phyloP scores from a whole-genome alignment of 2,888 invertebrate species.

The Miltochrista miniata region DNA sequence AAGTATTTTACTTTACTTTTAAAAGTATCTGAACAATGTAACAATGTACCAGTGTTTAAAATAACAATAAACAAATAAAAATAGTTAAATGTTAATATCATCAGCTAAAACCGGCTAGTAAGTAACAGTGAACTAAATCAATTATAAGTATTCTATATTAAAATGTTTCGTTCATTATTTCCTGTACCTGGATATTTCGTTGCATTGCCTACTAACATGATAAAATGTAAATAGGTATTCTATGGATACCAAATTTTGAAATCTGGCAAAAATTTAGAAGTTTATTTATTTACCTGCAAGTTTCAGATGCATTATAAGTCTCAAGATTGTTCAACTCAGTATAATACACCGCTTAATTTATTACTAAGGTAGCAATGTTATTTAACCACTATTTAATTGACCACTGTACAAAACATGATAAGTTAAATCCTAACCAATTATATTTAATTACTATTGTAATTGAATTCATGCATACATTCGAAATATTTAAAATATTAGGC shows the following conservation, averaged over 20 bases:
- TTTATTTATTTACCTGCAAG: conserved; percentile 24
- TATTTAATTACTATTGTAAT: no score
- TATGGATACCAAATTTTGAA: conserved; percentile 28
- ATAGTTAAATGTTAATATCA: conserved; percentile 38
- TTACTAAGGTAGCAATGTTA: conserved; percentile 27
- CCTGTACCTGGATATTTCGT: conserved; percentile 65
- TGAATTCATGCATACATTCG: no score
- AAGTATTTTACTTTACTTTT: conserved; percentile 40
- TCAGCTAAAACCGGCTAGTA: conserved; percentile 50
- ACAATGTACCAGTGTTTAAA: conserved; percentile 39
- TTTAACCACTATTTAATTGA: conserved; percentile 65
- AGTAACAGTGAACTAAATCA: conserved; percentile 60
- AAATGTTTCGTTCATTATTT: conserved; percentile 51
- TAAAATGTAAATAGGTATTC: conserved; percentile 21
- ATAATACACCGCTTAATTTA: no score
- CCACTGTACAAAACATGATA: conserved; percentile 10
- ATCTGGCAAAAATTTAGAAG: conserved; percentile 19
- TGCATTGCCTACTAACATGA: conserved; percentile 54
- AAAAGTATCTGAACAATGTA: no score
- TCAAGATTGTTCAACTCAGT: no score
- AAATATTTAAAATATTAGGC: no score
- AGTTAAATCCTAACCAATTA: no score
- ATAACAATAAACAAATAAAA: conserved; percentile 51
- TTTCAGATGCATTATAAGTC: conserved; percentile 2
- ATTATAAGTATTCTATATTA: conserved; percentile 47